Evolutionary conservation across 1,140 invertebrate species (phyloP).

Genomic region (Bradysia coprophila): DNA sequence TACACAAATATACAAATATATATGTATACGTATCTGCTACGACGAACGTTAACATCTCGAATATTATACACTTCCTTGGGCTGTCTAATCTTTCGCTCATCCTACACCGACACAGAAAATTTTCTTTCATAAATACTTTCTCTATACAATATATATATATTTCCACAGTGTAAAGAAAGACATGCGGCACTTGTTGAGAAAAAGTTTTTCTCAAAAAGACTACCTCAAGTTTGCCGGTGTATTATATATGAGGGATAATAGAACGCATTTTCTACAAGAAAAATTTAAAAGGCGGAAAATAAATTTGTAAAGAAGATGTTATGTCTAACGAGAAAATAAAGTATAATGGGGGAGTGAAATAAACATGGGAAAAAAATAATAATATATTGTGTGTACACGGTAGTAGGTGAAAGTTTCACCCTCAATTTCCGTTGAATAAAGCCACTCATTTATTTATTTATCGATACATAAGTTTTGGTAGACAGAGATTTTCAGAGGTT

Average conservation of each 20-base stretch:
- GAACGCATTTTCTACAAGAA: too few species aligned
- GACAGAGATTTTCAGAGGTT: too few species aligned
- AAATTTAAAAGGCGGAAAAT: too few species aligned
- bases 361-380: too few species aligned
- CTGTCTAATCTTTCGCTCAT: neutral
- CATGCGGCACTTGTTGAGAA: neutral
- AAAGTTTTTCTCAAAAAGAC: neutral
- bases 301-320: neutral
- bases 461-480: too few species aligned
- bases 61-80: neutral
- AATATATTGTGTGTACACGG: too few species aligned
- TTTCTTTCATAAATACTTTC: neutral
- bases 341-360: neutral
- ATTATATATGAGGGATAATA: too few species aligned
- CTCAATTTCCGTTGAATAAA: neutral
- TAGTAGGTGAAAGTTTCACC: neutral
- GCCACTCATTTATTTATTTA: neutral
- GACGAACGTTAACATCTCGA: neutral
- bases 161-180: neutral
- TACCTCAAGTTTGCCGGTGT: neutral
- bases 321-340: neutral
- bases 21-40: neutral
- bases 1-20: neutral
- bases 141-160: neutral
- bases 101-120: neutral